Base-by-base conservation (phyloP, 2,888 invertebrate species). In the Calameuta pallipes region DNA sequence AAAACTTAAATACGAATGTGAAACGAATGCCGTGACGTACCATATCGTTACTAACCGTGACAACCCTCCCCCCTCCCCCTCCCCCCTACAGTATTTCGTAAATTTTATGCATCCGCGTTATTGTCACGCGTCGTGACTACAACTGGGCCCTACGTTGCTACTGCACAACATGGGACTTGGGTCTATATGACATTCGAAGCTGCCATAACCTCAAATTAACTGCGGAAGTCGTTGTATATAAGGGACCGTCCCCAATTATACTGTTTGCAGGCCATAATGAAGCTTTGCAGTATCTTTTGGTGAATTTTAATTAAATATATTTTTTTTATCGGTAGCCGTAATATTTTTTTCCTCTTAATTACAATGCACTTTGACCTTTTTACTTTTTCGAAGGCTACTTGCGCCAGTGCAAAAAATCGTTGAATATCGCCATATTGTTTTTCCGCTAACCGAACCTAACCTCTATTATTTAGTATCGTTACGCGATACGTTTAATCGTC, bases 171-270 rank as follows among this genome's bases (percentile, higher is more conserved):
- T 70, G 36, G 71, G 74, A 75, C 75, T 75, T 75, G 36, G 68
- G 56, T 56, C 73, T 36, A n/a, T 76, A 73, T n/a, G n/a, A 15
- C 56, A 30, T 69, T 74, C 15, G 37, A 30, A 23, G 11, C 36
- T 31, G 37, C 73, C 68, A 34, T 79, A 81, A 85, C 87, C 85
- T 86, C 82, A 83, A 86, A 86, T 87, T 87, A 84, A 81, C 81
- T 82, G 83, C 87, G 88, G 87, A 88, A 87, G 87, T 85, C 84
- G 84, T 83, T 83, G 82, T 82, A 80, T 82, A 80, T 81, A 80
- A 84, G 81, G 81, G 82, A 82, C 81, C 81, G 79, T 84, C 83
- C 84, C 83, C 83, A 85, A 87, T 56, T 56, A 56, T 23, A 56
- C 56, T 15, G 56, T 56, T 56, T 56, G 56, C 56, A 23, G 56